Percentiles rank a stretch among this genome's conserved stretches.
Conservation (phyloP, 2,113 vertebrate genomes). For the Mellivora capensis region DNA sequence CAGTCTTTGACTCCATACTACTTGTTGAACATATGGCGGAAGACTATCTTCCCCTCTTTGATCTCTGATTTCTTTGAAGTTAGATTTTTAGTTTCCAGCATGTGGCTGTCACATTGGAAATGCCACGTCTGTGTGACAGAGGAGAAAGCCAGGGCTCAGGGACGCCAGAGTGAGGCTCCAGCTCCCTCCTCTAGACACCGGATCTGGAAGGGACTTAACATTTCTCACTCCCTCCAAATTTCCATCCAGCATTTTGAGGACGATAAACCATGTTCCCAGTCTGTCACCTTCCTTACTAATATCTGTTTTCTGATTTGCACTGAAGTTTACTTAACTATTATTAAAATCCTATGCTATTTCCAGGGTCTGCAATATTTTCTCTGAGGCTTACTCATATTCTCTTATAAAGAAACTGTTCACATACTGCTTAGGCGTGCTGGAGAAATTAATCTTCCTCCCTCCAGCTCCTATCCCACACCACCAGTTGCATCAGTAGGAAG, state of each 20-base stretch:
- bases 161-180: too few species aligned
- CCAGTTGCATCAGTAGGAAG: not conserved
- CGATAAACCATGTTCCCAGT: not conserved
- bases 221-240: not conserved
- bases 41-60: not conserved
- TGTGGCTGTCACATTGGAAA: not conserved
- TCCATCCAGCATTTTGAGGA: not conserved
- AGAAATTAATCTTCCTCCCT: not conserved
- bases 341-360: not conserved
- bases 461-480: fast-evolving
- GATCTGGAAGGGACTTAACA: fast-evolving
- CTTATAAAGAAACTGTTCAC: not conserved
- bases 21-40: not conserved
- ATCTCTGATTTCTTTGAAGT: not conserved
- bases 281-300: not conserved
- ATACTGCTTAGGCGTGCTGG: not conserved
- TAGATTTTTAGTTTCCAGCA: not conserved
- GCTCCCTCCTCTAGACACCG: too few species aligned
- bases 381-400: not conserved
- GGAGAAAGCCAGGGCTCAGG: not conserved
- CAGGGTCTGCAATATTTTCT: not conserved
- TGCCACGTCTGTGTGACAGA: not conserved
- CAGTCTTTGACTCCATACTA: too few species aligned
- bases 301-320: not conserved
- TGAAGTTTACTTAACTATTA: not conserved